A percentile compares a stretch with the other conserved stretches of the same genome.
phyloP scores from a whole-genome alignment of 1,140 invertebrate species.

The Phymorhynchus buccinoides region DNA sequence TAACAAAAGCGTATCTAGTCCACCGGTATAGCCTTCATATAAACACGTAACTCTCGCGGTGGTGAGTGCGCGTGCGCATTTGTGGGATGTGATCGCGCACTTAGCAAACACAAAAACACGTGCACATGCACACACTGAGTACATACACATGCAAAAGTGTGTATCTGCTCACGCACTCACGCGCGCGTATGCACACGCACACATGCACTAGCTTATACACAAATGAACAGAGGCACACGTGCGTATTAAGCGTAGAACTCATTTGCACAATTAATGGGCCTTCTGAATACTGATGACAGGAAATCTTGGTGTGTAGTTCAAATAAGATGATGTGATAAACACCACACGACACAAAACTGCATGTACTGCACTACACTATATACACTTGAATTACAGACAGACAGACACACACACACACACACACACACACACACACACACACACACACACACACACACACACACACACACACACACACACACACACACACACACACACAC shows the following conservation, averaged over 20 bases:
- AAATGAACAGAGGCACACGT: too few species aligned
- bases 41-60: neutral
- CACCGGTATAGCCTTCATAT: too few species aligned
- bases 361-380: too few species aligned
- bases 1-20: neutral
- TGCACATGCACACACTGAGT: too few species aligned
- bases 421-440: neutral
- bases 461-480: neutral
- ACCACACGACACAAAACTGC: too few species aligned
- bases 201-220: neutral
- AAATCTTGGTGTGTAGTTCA: too few species aligned
- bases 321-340: too few species aligned
- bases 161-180: neutral
- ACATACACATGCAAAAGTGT: too few species aligned
- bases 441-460: neutral
- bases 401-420: slow-evolving; percentile 9
- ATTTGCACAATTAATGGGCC: neutral
- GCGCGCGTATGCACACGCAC: neutral
- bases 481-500: neutral
- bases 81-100: too few species aligned
- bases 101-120: too few species aligned
- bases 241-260: neutral
- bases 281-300: too few species aligned
- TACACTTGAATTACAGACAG: neutral
- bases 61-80: too few species aligned